A percentile compares a stretch with the other conserved stretches of the same genome.
Evolutionary conservation across 1,140 invertebrate genomes (phyloP).

Genomic region (Cyrtorhinus lividipennis): DNA sequence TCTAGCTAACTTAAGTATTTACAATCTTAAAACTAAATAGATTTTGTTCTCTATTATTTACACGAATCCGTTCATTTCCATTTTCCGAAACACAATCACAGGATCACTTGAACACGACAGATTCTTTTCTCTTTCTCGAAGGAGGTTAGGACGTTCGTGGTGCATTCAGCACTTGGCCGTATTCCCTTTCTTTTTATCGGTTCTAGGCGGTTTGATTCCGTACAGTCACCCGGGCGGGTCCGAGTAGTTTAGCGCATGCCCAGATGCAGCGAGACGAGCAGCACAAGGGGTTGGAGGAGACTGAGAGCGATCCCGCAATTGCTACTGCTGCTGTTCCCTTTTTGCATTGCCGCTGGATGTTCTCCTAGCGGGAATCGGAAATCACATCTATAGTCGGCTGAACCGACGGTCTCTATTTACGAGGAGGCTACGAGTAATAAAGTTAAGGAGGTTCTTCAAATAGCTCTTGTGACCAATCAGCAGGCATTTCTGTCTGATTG

Average conservation of each 20-base stretch:
- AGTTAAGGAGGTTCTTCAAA: neutral
- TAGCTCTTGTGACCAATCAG: neutral
- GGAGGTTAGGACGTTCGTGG: neutral
- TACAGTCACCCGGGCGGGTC: too few species aligned
- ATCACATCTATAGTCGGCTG: neutral
- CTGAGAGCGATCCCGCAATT: constrained; percentile 22
- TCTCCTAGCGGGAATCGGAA: constrained; percentile 32
- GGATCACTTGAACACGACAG: too few species aligned
- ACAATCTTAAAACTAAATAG: constrained; percentile 11
- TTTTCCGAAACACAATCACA: too few species aligned
- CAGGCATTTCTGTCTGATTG: too few species aligned
- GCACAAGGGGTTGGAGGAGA: constrained; percentile 15
- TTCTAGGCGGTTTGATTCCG: too few species aligned
- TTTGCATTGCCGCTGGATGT: constrained; percentile 46
- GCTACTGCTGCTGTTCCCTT: constrained; percentile 39
- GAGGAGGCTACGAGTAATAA: neutral
- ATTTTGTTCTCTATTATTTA: constrained; percentile 11
- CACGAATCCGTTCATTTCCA: neutral
- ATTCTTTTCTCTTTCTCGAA: neutral
- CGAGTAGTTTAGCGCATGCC: constrained; percentile 10
- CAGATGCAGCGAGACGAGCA: constrained; percentile 1
- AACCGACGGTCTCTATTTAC: too few species aligned
- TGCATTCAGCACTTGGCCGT: too few species aligned
- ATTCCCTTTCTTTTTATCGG: too few species aligned
- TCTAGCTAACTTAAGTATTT: constrained; percentile 6